Evolutionary conservation across 2,113 vertebrate species (phyloP).

Genomic region (Nanorana parkeri): DNA sequence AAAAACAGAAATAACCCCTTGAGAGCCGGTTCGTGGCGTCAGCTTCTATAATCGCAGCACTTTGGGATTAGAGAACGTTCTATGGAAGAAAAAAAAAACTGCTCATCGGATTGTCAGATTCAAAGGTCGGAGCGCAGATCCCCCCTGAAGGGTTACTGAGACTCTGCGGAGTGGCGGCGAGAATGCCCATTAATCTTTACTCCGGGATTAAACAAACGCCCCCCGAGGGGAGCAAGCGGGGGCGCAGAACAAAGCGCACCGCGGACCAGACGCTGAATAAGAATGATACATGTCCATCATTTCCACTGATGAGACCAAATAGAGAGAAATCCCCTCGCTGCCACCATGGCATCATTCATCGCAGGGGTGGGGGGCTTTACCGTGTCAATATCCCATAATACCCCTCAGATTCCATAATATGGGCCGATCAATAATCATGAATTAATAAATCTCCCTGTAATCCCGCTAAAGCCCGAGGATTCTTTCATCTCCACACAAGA

Average conservation of each 20-base stretch:
- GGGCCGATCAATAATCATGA: constrained; percentile 22
- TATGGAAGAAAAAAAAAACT: not conserved
- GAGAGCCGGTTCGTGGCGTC: not conserved
- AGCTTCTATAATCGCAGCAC: not conserved
- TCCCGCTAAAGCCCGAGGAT: not conserved
- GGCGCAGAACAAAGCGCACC: constrained; percentile 13
- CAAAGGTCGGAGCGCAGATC: constrained; percentile 9
- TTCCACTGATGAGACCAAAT: not conserved
- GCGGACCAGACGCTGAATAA: not conserved
- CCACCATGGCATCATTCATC: not conserved
- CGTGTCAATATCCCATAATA: not conserved
- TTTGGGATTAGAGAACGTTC: not conserved
- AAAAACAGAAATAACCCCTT: not conserved
- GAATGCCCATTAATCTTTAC: constrained; percentile 20
- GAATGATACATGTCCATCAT: not conserved
- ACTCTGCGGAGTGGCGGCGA: not conserved
- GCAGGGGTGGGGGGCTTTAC: not conserved
- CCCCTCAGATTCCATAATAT: not conserved
- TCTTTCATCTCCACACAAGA: not conserved
- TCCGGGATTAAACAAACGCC: constrained; percentile 26
- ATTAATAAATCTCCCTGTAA: not conserved
- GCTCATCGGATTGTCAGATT: constrained; percentile 26
- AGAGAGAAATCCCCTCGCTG: not conserved
- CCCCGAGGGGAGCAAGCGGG: not conserved
- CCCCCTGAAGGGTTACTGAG: not conserved